Percentiles rank a stretch among this genome's conserved stretches.
Conservation (phyloP, 2,113 vertebrate species). For the Piprites chloris region DNA sequence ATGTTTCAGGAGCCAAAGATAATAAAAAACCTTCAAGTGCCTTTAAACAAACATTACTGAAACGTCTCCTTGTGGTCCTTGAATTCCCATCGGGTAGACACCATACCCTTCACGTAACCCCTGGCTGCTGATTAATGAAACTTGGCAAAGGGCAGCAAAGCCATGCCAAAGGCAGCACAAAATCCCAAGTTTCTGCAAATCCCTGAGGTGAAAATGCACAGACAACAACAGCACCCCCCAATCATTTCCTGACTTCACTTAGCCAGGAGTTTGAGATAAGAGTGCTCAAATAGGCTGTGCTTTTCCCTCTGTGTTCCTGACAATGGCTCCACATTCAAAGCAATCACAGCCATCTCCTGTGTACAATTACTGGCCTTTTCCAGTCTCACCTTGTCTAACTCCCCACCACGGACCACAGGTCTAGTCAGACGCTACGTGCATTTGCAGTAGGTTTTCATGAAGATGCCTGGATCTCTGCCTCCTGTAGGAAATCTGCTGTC, state of each 20-base stretch:
- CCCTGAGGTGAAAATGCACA: constrained; percentile 1
- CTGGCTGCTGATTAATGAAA: constrained; percentile 49
- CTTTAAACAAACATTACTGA: constrained; percentile 3
- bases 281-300: background rate
- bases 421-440: constrained; percentile 49
- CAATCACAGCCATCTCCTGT: constrained; percentile 55
- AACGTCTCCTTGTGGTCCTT: constrained; percentile 2
- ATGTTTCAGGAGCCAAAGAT: background rate
- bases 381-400: constrained; percentile 59
- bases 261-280: constrained; percentile 23
- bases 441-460: constrained; percentile 21
- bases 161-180: constrained; percentile 30
- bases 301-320: constrained; percentile 17
- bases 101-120: constrained; percentile 14
- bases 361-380: constrained; percentile 58
- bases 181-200: constrained; percentile 45
- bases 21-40: background rate
- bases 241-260: background rate
- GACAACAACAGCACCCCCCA: background rate
- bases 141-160: constrained; percentile 11
- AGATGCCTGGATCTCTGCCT: background rate
- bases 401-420: background rate
- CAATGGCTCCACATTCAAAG: constrained; percentile 49
- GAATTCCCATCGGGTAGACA: constrained; percentile 8
- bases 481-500: constrained; percentile 13